A percentile compares a stretch with the other conserved stretches of the same genome.
These are phyloP conservation scores for Drosophila kurseongensis DNA, from an alignment of 1,140 invertebrate genomes.

Conservation along the genomic window DNA sequence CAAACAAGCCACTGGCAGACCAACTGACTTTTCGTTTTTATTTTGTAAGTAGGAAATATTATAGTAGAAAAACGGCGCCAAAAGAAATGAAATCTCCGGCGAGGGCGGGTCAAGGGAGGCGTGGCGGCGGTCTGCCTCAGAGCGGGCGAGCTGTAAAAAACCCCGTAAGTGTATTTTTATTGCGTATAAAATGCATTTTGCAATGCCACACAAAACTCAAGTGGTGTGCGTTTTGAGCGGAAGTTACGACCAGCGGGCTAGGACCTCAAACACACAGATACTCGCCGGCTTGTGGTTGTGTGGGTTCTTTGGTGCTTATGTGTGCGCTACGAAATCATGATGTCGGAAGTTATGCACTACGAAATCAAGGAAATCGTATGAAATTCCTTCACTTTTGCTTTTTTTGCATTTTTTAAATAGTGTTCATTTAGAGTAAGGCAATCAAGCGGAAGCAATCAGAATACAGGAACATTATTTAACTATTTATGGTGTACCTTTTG, in stretches of 20 bases:
- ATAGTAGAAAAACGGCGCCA: slow-evolving; percentile 69
- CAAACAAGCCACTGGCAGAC: slow-evolving; percentile 44
- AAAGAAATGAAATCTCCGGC: slow-evolving; percentile 51
- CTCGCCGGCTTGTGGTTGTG: slow-evolving; percentile 12
- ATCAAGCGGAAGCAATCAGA: slow-evolving; percentile 15
- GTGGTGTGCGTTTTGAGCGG: slow-evolving; percentile 71
- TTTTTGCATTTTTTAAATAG: slow-evolving; percentile 18
- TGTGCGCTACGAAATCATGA: slow-evolving; percentile 30
- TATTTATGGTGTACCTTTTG: slow-evolving; percentile 9
- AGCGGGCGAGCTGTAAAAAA: slow-evolving; percentile 69
- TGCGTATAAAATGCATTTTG: slow-evolving; percentile 82
- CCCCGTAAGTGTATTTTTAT: slow-evolving; percentile 79
- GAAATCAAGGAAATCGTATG: slow-evolving; percentile 29
- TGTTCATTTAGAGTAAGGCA: slow-evolving; percentile 22
- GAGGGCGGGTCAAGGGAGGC: neutral
- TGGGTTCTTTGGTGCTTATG: slow-evolving; percentile 14
- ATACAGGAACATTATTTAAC: neutral
- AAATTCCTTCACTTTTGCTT: slow-evolving; percentile 18
- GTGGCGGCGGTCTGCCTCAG: slow-evolving; percentile 16
- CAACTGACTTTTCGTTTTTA: slow-evolving; percentile 70
- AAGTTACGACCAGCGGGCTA: slow-evolving; percentile 73
- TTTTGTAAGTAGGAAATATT: slow-evolving; percentile 78
- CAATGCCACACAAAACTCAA: slow-evolving; percentile 77
- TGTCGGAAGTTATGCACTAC: slow-evolving; percentile 68
- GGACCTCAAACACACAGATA: slow-evolving; percentile 11